Evolutionary conservation across 2,113 vertebrate species (phyloP), one percentile per base, ranked within the genome.

Genomic region (Microcebus griseorufus): DNA sequence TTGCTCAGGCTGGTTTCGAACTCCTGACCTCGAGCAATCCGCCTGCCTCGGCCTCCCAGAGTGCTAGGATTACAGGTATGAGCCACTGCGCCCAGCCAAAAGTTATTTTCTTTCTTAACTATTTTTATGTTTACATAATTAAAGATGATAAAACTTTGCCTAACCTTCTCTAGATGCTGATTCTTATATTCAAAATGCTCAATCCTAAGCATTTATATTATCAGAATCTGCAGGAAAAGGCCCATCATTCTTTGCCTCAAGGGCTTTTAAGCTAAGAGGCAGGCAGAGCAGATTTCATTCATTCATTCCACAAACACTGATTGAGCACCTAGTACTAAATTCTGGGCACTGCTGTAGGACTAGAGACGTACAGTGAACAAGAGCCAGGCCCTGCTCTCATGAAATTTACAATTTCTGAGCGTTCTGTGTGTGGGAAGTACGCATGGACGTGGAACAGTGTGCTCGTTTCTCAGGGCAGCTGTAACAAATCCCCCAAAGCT

Each of bases 131-230:
- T 94, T 67, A 62, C 32, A 48, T 69, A 86, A 80, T 25, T 89
- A 73, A 88, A 78, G 45, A 88, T 37, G 48, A 94, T 73, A 93
- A 79, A 93, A 64, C 3, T 39, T 55, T 27, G 81, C 27, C 79
- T 85, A 48, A 34, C 22, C 32, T 76, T 95, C 32, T 95, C 51
- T 51, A 60, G 94, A 55, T 34, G 11, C 65, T 37, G 23, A 48
- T 65, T 88, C 67, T 45, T 93, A 51, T n/a, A 83, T 65, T 86
- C 65, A 60, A 91, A 95, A 58, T 45, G 42, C 9, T 73, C 70
- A 81, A 1, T 60, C 39, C 11, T 70, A 45, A 93, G 25, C 14
- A 29, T 72, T 76, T 53, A 51, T 81, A 37, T 81, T 65, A 34
- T 42, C 60, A 34, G 53, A 62, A 12, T 72, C 90, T 78, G 6